Conservation (phyloP, 2,797 vertebrate genomes). For the Pantherophis alleghaniensis region DNA sequence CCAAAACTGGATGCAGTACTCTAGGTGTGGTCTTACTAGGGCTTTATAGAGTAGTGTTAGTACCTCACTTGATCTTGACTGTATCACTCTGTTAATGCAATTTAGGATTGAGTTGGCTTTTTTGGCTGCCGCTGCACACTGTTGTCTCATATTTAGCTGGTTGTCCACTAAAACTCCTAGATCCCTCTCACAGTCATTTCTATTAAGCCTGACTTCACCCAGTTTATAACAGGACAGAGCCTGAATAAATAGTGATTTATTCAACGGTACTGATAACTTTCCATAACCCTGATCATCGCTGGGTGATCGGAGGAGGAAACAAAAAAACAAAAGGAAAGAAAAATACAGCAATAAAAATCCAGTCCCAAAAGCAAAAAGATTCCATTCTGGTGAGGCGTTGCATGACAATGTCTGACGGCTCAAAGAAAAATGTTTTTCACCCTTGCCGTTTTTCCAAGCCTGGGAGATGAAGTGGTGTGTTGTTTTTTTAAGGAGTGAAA, state of each 20-base stretch:
- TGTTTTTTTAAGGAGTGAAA: neutral
- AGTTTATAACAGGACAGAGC: neutral
- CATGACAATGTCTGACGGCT: neutral
- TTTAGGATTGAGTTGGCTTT: no score
- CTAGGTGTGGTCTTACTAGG: no score
- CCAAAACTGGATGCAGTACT: no score
- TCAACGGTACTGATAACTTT: neutral
- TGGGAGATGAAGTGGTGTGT: neutral
- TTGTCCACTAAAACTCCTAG: no score
- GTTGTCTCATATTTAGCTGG: no score
- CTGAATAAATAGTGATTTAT: neutral
- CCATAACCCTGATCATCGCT: neutral
- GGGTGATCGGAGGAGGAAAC: neutral
- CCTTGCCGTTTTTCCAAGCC: neutral
- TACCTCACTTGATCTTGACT: no score
- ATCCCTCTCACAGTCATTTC: no score
- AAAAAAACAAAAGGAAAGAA: neutral
- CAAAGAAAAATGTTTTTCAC: neutral
- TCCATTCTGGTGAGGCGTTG: neutral
- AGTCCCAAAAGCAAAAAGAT: neutral
- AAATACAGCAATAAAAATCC: neutral
- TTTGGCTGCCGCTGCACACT: no score
- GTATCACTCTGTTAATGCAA: no score
- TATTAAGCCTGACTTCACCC: no score
- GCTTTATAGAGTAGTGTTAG: no score